These are phyloP conservation scores for Struthidea cinerea DNA, from an alignment of 2,113 vertebrate genomes.

Conservation along the genomic window DNA sequence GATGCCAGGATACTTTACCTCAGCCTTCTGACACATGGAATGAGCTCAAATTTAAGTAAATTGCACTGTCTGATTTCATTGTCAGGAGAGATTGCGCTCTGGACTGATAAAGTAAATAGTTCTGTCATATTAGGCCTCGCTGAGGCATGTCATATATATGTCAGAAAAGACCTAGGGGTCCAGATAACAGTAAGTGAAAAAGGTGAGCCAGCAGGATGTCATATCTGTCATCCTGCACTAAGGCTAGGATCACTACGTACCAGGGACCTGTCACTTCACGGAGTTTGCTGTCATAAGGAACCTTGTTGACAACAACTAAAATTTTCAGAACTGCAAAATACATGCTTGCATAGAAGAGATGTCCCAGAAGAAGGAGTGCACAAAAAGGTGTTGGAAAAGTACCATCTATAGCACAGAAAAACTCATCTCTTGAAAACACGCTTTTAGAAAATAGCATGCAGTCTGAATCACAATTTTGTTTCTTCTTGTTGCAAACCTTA, in stretches of 20 bases:
- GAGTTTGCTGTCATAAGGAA: background rate
- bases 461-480: background rate
- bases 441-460: background rate
- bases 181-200: conserved; percentile 75
- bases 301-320: background rate
- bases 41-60: conserved; percentile 36
- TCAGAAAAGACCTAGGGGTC: conserved; percentile 62
- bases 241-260: background rate
- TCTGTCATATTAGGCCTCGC: conserved; percentile 70
- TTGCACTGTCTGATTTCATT: conserved; percentile 56
- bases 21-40: conserved; percentile 61
- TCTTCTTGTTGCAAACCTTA: background rate
- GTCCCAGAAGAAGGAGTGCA: background rate
- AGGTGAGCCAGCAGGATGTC: conserved; percentile 62
- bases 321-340: conserved; percentile 8
- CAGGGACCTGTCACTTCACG: background rate
- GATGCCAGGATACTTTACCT: conserved; percentile 67
- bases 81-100: conserved; percentile 45
- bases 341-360: background rate
- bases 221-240: conserved; percentile 56
- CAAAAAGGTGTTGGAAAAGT: background rate
- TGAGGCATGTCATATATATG: conserved; percentile 41
- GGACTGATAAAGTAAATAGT: conserved; percentile 58
- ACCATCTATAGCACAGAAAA: background rate
- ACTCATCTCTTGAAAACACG: background rate